Evolutionary conservation across 2,888 invertebrate genomes (phyloP).

Genomic region (Allacma fusca): DNA sequence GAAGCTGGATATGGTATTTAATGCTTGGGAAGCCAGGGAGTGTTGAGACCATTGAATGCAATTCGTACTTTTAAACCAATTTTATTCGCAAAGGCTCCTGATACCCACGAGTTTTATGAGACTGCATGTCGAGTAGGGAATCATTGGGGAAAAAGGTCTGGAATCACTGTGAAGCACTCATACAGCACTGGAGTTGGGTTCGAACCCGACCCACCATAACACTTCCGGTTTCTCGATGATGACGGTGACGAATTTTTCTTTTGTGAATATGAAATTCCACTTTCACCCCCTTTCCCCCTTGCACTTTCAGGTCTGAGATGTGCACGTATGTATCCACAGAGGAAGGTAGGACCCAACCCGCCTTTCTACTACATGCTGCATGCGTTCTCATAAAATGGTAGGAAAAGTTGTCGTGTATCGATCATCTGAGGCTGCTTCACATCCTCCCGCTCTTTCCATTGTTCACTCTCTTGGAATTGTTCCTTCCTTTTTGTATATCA

Average conservation of each 20-base stretch:
- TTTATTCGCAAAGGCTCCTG: no score
- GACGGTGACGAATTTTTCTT: slow-evolving; percentile 52
- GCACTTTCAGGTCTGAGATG: slow-evolving; percentile 24
- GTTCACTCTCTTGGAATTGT: slow-evolving; percentile 32
- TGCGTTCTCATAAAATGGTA: neutral
- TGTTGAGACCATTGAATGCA: no score
- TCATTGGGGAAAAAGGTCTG: no score
- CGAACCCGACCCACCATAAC: slow-evolving; percentile 49
- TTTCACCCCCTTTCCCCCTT: slow-evolving; percentile 46
- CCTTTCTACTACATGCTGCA: neutral
- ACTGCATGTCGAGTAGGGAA: no score
- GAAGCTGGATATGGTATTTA: no score
- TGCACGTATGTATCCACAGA: neutral
- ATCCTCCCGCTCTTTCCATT: slow-evolving; percentile 33
- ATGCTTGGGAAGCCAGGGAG: no score
- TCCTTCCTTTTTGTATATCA: slow-evolving; percentile 23
- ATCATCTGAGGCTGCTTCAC: slow-evolving; percentile 23
- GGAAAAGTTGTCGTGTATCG: slow-evolving; percentile 19
- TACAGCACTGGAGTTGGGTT: slow-evolving; percentile 17
- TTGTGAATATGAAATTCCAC: slow-evolving; percentile 49
- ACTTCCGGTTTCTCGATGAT: slow-evolving; percentile 49
- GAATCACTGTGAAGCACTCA: neutral
- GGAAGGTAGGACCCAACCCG: no score
- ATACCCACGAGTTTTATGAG: no score
- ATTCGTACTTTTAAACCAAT: no score